Base-by-base conservation (phyloP, 2,888 invertebrate species). In the Diploptera punctata region DNA sequence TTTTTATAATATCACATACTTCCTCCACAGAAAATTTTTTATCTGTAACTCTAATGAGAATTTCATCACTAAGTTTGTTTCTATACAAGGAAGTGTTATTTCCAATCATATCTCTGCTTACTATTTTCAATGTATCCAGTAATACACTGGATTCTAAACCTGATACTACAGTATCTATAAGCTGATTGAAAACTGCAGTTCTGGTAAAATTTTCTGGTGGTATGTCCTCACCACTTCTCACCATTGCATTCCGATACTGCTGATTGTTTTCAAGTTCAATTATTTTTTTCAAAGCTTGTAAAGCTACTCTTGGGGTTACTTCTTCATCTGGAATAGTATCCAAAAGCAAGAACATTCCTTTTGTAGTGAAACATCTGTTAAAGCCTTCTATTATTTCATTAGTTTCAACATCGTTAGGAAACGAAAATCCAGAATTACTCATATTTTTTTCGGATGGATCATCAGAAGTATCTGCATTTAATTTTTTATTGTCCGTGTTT, bases 31-130 rank as follows among this genome's bases (percentile, higher is more conserved):
- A 81, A 54, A 91, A 82, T 72, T 86, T 85, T 61, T 87, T 88
- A 68, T 90, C 89, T 9, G 86, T 85, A 0, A 88, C 87, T 78
- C 90, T 83, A 10, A 88, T 80, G 70, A 91, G 81, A 21, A 89
- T 82, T 80, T 91, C 90, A 78, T 89, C 86, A 78, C 87, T 87
- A 76, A 92, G 84, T 76, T 84, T 85, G 70, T 87, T 82, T 77
- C 81, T 81, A 74, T 81, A 83, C 3, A 75, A 70, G 60, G 78
- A 80, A 75, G 77, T 79, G n/a, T 78, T 69, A 2, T 77, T 77
- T 69, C 79, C 80, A 33, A 81, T 75, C 44, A 78, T 78, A 71
- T 84, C 84, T 44, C 79, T 79, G 33, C 79, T 79, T 21, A 86
- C 76, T 1, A 82, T 75, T 33, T 80, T 78, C 18, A 87, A 78